A percentile compares a stretch with the other conserved stretches of the same genome.
These are phyloP conservation scores for Cyclophora punctaria DNA, from an alignment of 2,888 invertebrate species.

Conservation along the genomic window DNA sequence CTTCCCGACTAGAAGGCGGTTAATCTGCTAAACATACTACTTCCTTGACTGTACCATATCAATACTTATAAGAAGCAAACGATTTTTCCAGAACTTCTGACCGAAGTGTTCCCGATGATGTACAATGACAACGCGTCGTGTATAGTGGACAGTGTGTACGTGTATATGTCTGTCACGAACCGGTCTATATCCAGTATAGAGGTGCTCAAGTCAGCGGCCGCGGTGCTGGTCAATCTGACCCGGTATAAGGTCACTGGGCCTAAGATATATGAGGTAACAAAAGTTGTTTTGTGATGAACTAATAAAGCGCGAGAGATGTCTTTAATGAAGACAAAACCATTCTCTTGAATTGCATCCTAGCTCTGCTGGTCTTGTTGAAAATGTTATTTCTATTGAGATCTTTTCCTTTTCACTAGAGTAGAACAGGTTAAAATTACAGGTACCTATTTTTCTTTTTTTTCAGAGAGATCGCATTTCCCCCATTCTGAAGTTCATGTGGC, in stretches of 20 bases:
- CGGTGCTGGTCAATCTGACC: constrained; percentile 79
- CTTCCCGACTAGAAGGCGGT: too few relatives aligned
- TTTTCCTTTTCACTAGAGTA: too few relatives aligned
- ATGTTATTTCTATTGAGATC: too few relatives aligned
- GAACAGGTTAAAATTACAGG: too few relatives aligned
- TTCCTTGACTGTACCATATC: too few relatives aligned
- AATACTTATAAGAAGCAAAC: too few relatives aligned
- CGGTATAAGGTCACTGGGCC: constrained; percentile 77
- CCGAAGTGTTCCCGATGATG: constrained; percentile 63
- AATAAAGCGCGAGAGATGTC: too few relatives aligned
- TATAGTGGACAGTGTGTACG: constrained; percentile 48
- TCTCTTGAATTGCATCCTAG: too few relatives aligned
- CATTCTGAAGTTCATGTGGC: constrained; percentile 77
- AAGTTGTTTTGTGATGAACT: background rate
- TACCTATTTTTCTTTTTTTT: constrained; percentile 19
- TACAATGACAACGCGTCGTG: constrained; percentile 46
- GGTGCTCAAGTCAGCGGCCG: constrained; percentile 67
- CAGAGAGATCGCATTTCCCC: constrained; percentile 75
- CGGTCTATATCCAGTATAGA: constrained; percentile 78
- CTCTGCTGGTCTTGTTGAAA: too few relatives aligned
- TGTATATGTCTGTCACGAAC: constrained; percentile 64
- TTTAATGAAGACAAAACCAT: too few relatives aligned
- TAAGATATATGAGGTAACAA: constrained; percentile 74
- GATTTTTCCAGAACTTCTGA: constrained; percentile 49
- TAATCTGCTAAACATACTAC: too few relatives aligned